A percentile compares a stretch with the other conserved stretches of the same genome.
phyloP scores from a whole-genome alignment of 2,888 invertebrate species.

The Cerastis rubricosa region DNA sequence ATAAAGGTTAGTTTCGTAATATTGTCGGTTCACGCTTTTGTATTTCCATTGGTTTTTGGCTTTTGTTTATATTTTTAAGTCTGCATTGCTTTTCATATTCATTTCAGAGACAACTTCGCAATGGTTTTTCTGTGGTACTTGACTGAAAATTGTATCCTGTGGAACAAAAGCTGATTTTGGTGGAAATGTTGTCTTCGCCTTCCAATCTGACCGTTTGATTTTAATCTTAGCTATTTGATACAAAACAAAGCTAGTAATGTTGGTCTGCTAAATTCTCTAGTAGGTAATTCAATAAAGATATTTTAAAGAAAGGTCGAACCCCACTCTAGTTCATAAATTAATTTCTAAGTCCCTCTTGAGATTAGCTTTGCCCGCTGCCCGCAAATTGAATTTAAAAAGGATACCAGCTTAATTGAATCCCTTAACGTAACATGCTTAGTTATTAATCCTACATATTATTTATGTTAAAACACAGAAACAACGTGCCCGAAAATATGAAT shows the following conservation, averaged over 20 bases:
- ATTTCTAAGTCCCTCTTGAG: slow-evolving; percentile 29
- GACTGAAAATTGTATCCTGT: not conserved
- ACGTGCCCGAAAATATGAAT: not conserved
- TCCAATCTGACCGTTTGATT: not conserved
- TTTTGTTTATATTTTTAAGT: not conserved
- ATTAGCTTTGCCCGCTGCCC: slow-evolving; percentile 22
- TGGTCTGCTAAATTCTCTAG: not conserved
- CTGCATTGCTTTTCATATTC: not conserved
- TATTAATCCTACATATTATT: slow-evolving; percentile 43
- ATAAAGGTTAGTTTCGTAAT: slow-evolving; percentile 34
- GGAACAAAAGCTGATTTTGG: not conserved
- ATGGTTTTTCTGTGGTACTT: no score
- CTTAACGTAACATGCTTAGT: slow-evolving; percentile 24
- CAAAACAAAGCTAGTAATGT: not conserved
- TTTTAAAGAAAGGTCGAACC: slow-evolving; percentile 20
- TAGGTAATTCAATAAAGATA: slow-evolving; percentile 8
- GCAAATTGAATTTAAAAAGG: slow-evolving; percentile 64
- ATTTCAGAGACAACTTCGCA: no score
- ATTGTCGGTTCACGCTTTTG: not conserved
- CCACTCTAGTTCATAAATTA: slow-evolving; percentile 38
- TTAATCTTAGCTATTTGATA: not conserved
- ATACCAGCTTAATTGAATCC: slow-evolving; percentile 49
- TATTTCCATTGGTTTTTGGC: not conserved
- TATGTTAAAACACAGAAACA: not conserved
- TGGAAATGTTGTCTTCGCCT: not conserved